These are phyloP conservation scores for Conus betulinus DNA, from an alignment of 1,140 invertebrate species.

Conservation along the genomic window DNA sequence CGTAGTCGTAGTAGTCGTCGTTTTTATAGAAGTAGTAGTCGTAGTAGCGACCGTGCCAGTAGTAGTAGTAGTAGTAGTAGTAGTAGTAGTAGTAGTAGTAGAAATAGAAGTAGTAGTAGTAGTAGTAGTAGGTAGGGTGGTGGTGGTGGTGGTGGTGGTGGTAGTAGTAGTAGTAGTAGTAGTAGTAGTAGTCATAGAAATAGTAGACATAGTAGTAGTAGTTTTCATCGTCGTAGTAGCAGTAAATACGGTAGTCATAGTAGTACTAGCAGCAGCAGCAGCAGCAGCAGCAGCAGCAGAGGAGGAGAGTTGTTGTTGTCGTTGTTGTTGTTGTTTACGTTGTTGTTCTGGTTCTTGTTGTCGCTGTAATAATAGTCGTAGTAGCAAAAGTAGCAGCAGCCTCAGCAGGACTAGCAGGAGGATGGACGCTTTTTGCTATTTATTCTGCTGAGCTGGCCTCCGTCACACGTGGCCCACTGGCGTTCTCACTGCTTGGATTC, in stretches of 20 bases:
- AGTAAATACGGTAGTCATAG: too few relatives aligned
- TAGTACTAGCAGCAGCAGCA: not conserved
- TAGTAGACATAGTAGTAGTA: conserved; percentile 15
- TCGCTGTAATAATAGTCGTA: not conserved
- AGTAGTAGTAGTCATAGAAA: not conserved
- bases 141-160: not conserved
- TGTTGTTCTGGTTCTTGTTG: too few relatives aligned
- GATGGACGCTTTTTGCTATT: too few relatives aligned
- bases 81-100: conserved; percentile 15
- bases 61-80: conserved; percentile 26
- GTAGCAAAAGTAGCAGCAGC: too few relatives aligned
- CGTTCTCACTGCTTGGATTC: too few relatives aligned
- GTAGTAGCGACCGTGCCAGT: not conserved
- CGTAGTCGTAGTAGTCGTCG: not conserved
- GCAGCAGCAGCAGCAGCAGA: not conserved
- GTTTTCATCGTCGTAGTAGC: too few relatives aligned
- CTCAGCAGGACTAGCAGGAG: too few relatives aligned
- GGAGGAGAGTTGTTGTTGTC: not conserved
- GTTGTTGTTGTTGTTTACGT: too few relatives aligned
- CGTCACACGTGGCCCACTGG: too few relatives aligned
- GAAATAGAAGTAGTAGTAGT: not conserved
- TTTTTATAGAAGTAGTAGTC: not conserved
- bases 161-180: too few relatives aligned
- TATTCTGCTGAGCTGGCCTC: too few relatives aligned
- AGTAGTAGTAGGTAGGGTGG: too few relatives aligned